A percentile compares a stretch with the other conserved stretches of the same genome.
These are phyloP conservation scores for Athripsodes cinereus DNA, from an alignment of 2,888 invertebrate species.

Conservation along the genomic window DNA sequence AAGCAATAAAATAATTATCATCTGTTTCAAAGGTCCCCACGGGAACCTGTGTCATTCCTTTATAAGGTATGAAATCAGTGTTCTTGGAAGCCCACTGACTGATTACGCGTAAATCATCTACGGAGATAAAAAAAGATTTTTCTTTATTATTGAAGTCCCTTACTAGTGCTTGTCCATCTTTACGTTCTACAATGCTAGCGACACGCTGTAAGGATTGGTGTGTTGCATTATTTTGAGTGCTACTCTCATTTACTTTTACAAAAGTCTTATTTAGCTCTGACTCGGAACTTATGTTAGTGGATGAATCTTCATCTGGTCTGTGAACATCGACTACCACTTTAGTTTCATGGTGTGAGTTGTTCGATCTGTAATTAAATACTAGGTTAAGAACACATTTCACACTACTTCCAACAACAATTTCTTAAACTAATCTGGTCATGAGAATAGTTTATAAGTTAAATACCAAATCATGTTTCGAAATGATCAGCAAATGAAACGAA, in stretches of 20 bases:
- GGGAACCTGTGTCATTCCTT: constrained; percentile 16
- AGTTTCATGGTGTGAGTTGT: background rate
- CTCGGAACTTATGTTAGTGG: background rate
- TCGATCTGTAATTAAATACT: background rate
- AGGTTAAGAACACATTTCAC: too few relatives aligned
- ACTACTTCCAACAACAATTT: too few relatives aligned
- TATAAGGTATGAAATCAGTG: constrained; percentile 15
- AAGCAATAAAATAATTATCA: constrained; percentile 13
- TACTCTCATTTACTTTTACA: background rate
- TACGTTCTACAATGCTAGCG: background rate
- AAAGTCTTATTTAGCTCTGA: background rate
- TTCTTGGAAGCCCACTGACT: constrained; percentile 15
- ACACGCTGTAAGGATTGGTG: background rate
- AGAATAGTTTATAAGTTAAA: too few relatives aligned
- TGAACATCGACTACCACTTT: background rate
- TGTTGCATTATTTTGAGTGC: background rate
- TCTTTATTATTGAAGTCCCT: background rate
- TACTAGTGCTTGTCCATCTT: background rate
- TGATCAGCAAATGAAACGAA: too few relatives aligned
- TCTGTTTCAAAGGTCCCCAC: constrained; percentile 16
- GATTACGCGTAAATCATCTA: constrained; percentile 8
- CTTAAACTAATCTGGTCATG: too few relatives aligned
- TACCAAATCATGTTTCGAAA: too few relatives aligned
- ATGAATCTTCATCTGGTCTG: background rate
- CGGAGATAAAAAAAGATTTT: constrained; percentile 6